Conservation (phyloP, 2,797 vertebrate genomes). For the Enteromius treurensis region DNA sequence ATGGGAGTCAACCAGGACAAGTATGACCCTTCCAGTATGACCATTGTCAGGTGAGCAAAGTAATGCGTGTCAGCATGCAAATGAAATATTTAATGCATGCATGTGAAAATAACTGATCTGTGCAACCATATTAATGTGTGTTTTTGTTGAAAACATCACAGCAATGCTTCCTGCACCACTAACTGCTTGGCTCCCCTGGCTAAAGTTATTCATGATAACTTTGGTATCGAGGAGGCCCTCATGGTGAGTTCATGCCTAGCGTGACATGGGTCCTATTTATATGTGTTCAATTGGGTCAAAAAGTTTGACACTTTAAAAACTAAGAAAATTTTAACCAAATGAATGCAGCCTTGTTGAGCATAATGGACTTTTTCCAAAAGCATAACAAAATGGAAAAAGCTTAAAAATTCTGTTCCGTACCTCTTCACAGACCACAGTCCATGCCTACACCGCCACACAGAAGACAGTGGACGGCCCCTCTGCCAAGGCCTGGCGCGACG, state of each 20-base stretch:
- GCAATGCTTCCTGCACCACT: slow-evolving; percentile 92
- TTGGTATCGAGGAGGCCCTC: slow-evolving; percentile 88
- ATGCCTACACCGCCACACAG: slow-evolving; percentile 91
- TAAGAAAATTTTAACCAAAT: not conserved
- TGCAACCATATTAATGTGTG: slow-evolving; percentile 19
- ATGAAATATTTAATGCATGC: not conserved
- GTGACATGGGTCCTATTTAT: not conserved
- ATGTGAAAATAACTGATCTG: not conserved
- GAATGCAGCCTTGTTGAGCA: not conserved
- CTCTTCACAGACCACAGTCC: slow-evolving; percentile 83
- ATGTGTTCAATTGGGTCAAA: not conserved
- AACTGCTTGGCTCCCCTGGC: slow-evolving; percentile 91
- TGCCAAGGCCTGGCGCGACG: slow-evolving; percentile 87
- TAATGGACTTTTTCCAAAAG: not conserved
- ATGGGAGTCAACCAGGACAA: slow-evolving; percentile 90
- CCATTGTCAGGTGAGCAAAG: slow-evolving; percentile 81
- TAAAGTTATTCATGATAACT: slow-evolving; percentile 89
- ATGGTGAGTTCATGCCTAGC: slow-evolving; percentile 78
- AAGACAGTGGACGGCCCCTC: slow-evolving; percentile 92
- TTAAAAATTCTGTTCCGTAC: not conserved
- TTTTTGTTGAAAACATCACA: slow-evolving; percentile 63
- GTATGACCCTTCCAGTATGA: slow-evolving; percentile 85
- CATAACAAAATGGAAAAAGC: not conserved
- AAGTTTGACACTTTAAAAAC: not conserved
- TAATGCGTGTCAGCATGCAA: not conserved